Evolutionary conservation across 2,888 invertebrate species (phyloP).

Genomic region (Coleophora flavipennella): DNA sequence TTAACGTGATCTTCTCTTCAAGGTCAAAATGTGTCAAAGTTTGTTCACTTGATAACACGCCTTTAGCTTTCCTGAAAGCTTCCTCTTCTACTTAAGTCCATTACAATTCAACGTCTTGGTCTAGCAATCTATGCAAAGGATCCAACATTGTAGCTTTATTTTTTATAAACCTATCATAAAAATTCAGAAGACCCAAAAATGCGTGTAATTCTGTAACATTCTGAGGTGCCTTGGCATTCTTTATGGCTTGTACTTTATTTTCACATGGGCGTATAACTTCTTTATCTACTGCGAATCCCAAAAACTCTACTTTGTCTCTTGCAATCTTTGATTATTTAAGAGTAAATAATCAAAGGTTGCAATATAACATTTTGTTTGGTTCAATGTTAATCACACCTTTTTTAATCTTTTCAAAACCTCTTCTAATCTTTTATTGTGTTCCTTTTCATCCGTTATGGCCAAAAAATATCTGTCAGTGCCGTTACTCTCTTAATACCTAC

Average conservation of each 20-base stretch:
- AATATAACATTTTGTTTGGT: slow-evolving; percentile 7
- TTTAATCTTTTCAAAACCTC: slow-evolving; percentile 1
- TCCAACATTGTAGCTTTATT: neutral
- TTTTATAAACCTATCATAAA: slow-evolving; percentile 5
- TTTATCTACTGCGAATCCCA: slow-evolving; percentile 8
- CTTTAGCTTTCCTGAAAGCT: neutral
- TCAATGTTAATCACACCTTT: slow-evolving; percentile 1
- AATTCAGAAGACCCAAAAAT: slow-evolving; percentile 7
- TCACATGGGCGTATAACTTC: slow-evolving; percentile 3
- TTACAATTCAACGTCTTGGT: neutral
- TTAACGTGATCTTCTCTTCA: neutral
- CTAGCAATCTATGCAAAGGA: neutral
- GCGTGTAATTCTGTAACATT: slow-evolving; percentile 5
- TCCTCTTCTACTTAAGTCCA: neutral
- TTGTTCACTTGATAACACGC: neutral
- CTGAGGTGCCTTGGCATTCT: neutral
- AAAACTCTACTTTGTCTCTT: slow-evolving; percentile 1
- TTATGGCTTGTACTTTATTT: slow-evolving; percentile 1
- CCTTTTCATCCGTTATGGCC: slow-evolving; percentile 4
- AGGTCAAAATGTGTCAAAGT: no score
- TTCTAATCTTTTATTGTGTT: slow-evolving; percentile 2
- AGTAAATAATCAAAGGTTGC: no score
- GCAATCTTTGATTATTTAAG: no score
- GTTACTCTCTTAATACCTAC: slow-evolving; percentile 14
- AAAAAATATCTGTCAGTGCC: slow-evolving; percentile 18